Conservation (phyloP, 2,888 invertebrate species). For the Neria commutata region DNA sequence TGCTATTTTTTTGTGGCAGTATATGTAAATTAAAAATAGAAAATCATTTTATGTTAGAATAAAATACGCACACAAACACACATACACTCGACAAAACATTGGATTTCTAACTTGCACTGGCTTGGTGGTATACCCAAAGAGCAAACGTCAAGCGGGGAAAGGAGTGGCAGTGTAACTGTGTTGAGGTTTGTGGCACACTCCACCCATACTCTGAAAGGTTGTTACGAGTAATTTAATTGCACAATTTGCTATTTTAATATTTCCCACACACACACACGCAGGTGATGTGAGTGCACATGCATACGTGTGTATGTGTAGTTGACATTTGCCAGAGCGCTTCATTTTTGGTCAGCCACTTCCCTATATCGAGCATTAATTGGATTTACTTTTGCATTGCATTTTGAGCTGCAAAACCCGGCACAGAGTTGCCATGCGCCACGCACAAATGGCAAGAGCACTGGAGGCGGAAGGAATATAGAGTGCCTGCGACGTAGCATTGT, state of each 20-base stretch:
- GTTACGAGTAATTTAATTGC: slow-evolving; percentile 45
- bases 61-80: not conserved
- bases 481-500: no score
- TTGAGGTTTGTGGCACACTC: no score
- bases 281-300: not conserved
- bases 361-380: no score
- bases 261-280: slow-evolving; percentile 8
- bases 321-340: no score
- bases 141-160: not conserved
- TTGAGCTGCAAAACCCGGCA: no score
- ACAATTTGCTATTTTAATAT: slow-evolving; percentile 45
- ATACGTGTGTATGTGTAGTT: no score
- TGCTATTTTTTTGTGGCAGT: not conserved
- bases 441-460: no score
- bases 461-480: no score
- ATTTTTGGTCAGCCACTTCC: no score
- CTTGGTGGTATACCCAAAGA: not conserved
- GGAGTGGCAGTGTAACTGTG: not conserved
- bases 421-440: no score
- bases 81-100: not conserved
- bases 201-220: not conserved
- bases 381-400: no score
- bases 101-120: not conserved
- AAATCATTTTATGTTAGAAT: not conserved
- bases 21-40: not conserved